Conservation (phyloP, 2,888 invertebrate species). For the Sarcophaga rosellei region DNA sequence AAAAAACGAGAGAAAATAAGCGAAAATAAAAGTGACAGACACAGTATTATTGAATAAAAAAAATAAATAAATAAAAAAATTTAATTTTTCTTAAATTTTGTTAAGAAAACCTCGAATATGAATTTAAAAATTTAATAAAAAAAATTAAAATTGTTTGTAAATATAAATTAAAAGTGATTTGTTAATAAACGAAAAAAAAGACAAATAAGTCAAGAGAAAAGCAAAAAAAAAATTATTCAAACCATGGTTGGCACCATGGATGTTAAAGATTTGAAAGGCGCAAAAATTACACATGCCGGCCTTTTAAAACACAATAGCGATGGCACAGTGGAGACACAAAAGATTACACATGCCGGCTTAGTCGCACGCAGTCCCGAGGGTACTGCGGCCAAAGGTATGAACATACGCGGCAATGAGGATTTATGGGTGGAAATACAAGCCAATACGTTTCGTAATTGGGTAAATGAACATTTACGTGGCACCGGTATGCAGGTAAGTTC, state of each 20-base stretch:
- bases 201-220: conserved; percentile 4
- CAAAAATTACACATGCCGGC: conserved; percentile 84
- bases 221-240: neutral
- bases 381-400: conserved; percentile 97
- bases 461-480: conserved; percentile 93
- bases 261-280: conserved; percentile 82
- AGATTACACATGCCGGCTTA: conserved; percentile 89
- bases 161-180: conserved; percentile 3
- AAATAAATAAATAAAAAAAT: neutral
- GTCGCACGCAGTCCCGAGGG: conserved; percentile 96
- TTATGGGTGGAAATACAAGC: conserved; percentile 98
- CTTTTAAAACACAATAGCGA: conserved; percentile 83
- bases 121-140: neutral
- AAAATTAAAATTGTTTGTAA: neutral
- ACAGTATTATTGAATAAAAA: neutral
- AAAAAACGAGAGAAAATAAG: neutral
- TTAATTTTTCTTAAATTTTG: neutral
- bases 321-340: conserved; percentile 83
- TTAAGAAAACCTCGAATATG: neutral
- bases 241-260: conserved; percentile 76
- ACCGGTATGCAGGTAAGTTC: conserved; percentile 85
- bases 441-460: conserved; percentile 98
- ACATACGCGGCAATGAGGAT: conserved; percentile 96
- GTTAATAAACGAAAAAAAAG: conserved; percentile 25
- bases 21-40: neutral